These are phyloP conservation scores for Lepidochrysops patricia DNA, from an alignment of 2,888 invertebrate genomes.

Conservation along the genomic window DNA sequence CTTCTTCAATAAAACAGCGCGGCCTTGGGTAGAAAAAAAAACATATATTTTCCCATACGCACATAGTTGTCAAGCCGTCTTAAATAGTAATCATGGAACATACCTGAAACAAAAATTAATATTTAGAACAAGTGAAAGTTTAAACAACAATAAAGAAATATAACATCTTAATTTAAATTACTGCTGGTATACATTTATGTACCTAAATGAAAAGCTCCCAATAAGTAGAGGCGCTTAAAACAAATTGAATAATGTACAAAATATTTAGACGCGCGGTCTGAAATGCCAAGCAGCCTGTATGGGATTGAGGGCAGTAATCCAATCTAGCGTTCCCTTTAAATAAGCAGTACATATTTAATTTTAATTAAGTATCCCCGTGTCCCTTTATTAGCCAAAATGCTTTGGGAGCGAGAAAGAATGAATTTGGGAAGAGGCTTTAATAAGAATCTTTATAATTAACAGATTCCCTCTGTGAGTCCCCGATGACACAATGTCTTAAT, in stretches of 20 bases:
- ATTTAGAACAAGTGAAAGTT: not conserved
- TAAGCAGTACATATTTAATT: conserved; percentile 22
- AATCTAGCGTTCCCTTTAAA: conserved; percentile 9
- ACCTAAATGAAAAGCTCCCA: not conserved
- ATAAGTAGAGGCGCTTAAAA: not conserved
- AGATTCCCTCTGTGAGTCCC: not conserved
- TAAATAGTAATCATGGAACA: not conserved
- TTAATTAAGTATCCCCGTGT: conserved; percentile 39
- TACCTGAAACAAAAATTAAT: not conserved
- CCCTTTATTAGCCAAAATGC: conserved; percentile 13
- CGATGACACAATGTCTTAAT: not conserved
- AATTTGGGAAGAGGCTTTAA: not conserved
- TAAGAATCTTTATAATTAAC: conserved; percentile 4
- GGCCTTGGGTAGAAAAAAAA: no score
- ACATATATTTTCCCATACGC: no score
- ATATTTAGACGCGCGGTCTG: not conserved
- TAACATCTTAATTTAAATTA: no score
- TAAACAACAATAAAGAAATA: not conserved
- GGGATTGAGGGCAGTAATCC: not conserved
- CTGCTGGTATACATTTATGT: not conserved
- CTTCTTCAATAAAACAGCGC: no score
- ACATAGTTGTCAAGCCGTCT: no score
- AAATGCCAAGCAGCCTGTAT: not conserved
- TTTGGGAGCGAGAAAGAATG: not conserved
- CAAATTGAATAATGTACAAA: not conserved